Base-by-base conservation (phyloP, 2,888 invertebrate species). In the Graphium colonna region DNA sequence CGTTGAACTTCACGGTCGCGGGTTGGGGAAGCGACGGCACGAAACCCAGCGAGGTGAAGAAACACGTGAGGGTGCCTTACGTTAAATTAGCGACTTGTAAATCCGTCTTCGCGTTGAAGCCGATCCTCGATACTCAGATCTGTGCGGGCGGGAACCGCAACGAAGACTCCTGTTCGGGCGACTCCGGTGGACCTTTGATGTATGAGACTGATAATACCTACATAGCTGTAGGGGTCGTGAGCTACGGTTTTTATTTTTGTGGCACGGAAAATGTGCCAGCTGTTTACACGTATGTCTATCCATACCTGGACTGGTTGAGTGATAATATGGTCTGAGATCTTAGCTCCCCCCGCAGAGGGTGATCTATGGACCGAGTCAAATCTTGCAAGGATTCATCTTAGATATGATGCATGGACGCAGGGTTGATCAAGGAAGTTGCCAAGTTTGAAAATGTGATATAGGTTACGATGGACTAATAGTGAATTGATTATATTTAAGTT, bases 131-230 rank as follows among this genome's bases (percentile, higher is more conserved):
- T 36, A 74, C 74, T n/a, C 91, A 91, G 62, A 61, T 92, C 16
- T 91, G 92, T 60, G 90, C 91, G 1, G 91, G 91, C 0, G 92
- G 91, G 0, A 68, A 74, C 1, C 69, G 68, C 9, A 84, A 84
- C 3, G 85, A 87, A 54, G 94, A 94, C 68, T 92, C 93, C 0
- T 94, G 94, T 61, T 73, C 79, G 0, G 94, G 94, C 0, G 94
- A 94, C 63, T 93, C 93, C 13, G 94, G 94, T 0, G 94, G 94
- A 0, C 94, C 94, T 0, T 78, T 94, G 7, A 77, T 88, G 73
- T 79, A 76, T 39, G 59, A 55, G 28, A 8, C 44, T 1, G 15
- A 55, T 1, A 45, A 55, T 1, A 42, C 10, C 3, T 61, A 43
- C 31, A 18, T 51, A 8, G 54, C 21, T 0, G 51, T 63, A 0